Base-by-base conservation (phyloP, 2,797 vertebrate species). In the Lycodopsis pacificus region DNA sequence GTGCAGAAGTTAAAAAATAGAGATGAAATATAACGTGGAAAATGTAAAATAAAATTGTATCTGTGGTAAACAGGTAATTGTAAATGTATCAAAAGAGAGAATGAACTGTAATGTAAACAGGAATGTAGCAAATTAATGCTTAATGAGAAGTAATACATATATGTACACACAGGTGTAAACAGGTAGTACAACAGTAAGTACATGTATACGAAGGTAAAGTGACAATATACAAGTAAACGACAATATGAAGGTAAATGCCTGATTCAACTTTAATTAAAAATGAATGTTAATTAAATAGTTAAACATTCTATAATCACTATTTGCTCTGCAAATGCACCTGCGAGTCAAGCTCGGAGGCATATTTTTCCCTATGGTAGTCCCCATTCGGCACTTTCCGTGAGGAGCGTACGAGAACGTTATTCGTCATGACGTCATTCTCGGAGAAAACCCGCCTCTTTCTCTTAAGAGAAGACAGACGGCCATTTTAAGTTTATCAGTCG, bases 401-500 rank as follows among this genome's bases (percentile, higher is more conserved):
- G 7, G 6, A 8, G 53, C 82, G 76, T 77, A 51, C 7, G 57
- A n/a, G 11, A 15, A 73, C 79, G 77, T 70, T 44, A 54, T 80
- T 58, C 75, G 65, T 65, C 25, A 14, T 84, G 82, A 86, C 59
- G 87, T 82, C 81, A 90, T 4, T 0, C 5, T 85, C 77, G 84
- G 80, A 63, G n/a, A 74, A 54, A 65, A 0, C 62, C 91, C 92
- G 65, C 93, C 95, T 79, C 38, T 32, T 86, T 88, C 72, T 86
- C 83, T 66, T 80, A 54, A 76, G 86, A 92, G 92, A 95, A 94
- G 95, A 93, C 89, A 42, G 86, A 70, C 93, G 54, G 95, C 95
- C 95, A 96, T 96, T 96, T 96, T 96, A 95, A 82, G 93, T 92
- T 64, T 34, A 81, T 64, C 93, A 96, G 95, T 96, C 93, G 95